phyloP scores from a whole-genome alignment of 2,113 vertebrate genomes.

The Manacus vitellinus region DNA sequence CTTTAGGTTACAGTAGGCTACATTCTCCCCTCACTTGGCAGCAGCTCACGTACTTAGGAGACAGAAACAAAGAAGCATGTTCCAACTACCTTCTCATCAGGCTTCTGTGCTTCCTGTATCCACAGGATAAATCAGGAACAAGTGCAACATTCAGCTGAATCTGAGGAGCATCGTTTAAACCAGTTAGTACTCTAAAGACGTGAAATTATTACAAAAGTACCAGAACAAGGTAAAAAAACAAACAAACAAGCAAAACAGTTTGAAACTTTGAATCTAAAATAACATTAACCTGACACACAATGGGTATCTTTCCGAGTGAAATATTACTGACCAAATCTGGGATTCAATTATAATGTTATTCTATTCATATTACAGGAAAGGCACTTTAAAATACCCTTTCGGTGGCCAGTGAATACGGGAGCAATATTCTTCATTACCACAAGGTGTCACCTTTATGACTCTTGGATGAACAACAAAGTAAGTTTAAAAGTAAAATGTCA shows the following conservation, averaged over 20 bases:
- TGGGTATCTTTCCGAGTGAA: not conserved
- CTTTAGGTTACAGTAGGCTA: too few relatives aligned
- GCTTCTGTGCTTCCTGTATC: not conserved
- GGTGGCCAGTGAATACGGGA: not conserved
- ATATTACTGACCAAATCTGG: not conserved
- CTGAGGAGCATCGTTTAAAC: not conserved
- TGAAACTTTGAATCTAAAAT: not conserved
- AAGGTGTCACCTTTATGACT: conserved; percentile 55
- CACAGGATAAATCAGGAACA: not conserved
- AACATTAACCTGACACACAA: not conserved
- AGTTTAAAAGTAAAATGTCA: not conserved
- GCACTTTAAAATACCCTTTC: not conserved
- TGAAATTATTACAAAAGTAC: not conserved
- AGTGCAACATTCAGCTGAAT: not conserved
- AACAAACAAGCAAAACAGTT: not conserved
- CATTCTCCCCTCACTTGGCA: too few relatives aligned
- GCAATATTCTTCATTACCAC: conserved; percentile 36
- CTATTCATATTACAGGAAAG: not conserved
- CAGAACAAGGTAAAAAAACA: not conserved
- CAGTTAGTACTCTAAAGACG: not conserved
- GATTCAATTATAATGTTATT: not conserved
- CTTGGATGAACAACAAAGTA: not conserved
- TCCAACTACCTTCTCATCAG: too few relatives aligned
- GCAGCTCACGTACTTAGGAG: too few relatives aligned
- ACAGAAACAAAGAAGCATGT: too few relatives aligned